Evolutionary conservation across 2,113 vertebrate species (phyloP).

Genomic region (Oreochromis niloticus): DNA sequence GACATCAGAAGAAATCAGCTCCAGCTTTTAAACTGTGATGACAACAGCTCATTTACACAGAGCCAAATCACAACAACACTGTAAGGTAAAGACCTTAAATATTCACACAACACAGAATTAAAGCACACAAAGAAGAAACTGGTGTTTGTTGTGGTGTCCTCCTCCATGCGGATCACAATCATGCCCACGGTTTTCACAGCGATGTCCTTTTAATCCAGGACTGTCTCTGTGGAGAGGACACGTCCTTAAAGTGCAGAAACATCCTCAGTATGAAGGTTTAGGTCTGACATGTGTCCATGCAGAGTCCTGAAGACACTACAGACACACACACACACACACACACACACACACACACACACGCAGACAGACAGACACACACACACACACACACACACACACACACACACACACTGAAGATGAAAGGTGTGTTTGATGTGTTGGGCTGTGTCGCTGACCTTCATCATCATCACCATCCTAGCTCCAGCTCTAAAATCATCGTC

Average conservation of each 20-base stretch:
- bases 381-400: not conserved
- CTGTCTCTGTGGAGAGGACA: not conserved
- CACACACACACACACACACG: not conserved
- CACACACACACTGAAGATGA: not conserved
- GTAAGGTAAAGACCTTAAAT: not conserved
- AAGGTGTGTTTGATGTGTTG: slow-evolving; percentile 4
- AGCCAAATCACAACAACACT: not conserved
- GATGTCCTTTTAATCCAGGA: fast-evolving
- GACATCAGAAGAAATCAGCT: not conserved
- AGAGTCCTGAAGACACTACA: not conserved
- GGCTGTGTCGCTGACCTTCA: slow-evolving; percentile 1
- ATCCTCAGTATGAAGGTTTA: not conserved
- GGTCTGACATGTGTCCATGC: not conserved
- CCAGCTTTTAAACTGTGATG: not conserved
- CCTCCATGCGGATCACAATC: not conserved
- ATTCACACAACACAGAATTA: not conserved
- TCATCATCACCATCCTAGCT: not conserved
- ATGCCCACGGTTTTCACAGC: not conserved
- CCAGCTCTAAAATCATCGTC: not conserved
- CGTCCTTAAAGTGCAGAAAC: not conserved
- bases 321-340: not conserved
- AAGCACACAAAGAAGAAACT: not conserved
- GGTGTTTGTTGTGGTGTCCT: fast-evolving
- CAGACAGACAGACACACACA: not conserved
- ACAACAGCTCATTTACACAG: not conserved